Evolutionary conservation across 2,888 invertebrate genomes (phyloP).

Genomic region (Ornithoptera priamus): DNA sequence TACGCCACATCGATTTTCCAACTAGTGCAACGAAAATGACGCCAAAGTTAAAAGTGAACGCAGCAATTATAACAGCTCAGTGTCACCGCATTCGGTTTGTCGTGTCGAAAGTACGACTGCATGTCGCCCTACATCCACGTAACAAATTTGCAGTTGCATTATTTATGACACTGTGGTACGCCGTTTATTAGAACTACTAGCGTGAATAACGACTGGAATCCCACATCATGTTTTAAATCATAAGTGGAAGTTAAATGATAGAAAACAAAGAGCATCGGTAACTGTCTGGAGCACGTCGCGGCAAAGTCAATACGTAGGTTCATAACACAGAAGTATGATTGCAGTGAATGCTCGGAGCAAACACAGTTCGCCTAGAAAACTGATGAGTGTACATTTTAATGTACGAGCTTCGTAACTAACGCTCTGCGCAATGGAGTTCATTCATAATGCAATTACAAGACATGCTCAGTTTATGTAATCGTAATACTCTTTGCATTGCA

Average conservation of each 20-base stretch:
- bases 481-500: slow-evolving; percentile 9
- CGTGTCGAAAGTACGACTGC: slow-evolving; percentile 39
- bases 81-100: slow-evolving; percentile 37
- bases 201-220: slow-evolving; percentile 28
- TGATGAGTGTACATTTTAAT: slow-evolving; percentile 23
- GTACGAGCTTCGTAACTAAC: slow-evolving; percentile 12
- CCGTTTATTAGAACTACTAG: slow-evolving; percentile 24
- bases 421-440: slow-evolving; percentile 16
- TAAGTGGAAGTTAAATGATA: slow-evolving; percentile 9
- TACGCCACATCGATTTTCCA: slow-evolving; percentile 23
- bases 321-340: slow-evolving; percentile 24
- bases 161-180: slow-evolving; percentile 30
- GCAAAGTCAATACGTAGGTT: slow-evolving; percentile 13
- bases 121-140: slow-evolving; percentile 40
- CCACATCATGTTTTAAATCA: slow-evolving; percentile 21
- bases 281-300: neutral
- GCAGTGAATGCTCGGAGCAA: slow-evolving; percentile 3
- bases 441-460: slow-evolving; percentile 26
- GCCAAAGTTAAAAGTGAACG: slow-evolving; percentile 39
- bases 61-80: slow-evolving; percentile 31
- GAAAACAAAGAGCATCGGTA: slow-evolving; percentile 9
- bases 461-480: slow-evolving; percentile 23
- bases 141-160: slow-evolving; percentile 40
- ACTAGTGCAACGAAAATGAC: slow-evolving; percentile 29
- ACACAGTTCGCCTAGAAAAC: slow-evolving; percentile 17